Evolutionary conservation across 2,888 invertebrate species (phyloP).

Genomic region (Pollenia angustigena): DNA sequence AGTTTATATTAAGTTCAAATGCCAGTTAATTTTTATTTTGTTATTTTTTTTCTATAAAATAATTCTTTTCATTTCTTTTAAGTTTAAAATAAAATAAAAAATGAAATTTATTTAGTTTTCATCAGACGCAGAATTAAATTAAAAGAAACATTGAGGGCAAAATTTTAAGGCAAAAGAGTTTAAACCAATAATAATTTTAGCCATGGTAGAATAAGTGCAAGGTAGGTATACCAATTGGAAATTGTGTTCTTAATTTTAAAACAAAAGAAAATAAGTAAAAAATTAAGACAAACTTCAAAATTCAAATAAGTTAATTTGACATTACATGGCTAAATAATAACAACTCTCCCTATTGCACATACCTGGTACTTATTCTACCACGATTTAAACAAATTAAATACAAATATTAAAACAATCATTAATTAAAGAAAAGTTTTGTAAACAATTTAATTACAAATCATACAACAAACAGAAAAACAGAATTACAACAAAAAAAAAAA

Average conservation of each 20-base stretch:
- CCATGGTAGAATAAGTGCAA: no score
- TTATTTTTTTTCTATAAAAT: constrained; percentile 22
- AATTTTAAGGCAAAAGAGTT: constrained; percentile 5
- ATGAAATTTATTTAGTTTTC: constrained; percentile 31
- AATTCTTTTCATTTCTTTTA: constrained; percentile 41
- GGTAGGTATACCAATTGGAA: no score
- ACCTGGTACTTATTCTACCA: no score
- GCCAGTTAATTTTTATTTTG: constrained; percentile 59
- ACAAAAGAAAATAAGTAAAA: no score
- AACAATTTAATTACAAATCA: constrained; percentile 2
- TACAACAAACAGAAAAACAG: constrained; percentile 54
- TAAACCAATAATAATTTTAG: constrained; percentile 25
- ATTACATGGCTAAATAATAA: no score
- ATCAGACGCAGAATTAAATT: background rate
- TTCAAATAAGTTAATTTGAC: no score
- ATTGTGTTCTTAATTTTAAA: no score
- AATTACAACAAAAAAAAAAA: constrained; percentile 60
- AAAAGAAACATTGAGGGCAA: constrained; percentile 29
- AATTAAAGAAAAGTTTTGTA: constrained; percentile 36
- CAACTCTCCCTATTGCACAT: no score
- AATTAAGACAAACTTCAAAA: no score
- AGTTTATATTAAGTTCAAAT: constrained; percentile 68
- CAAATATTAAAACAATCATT: background rate
- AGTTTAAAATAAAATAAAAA: constrained; percentile 25
- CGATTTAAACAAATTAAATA: background rate